Conservation (phyloP, 2,888 invertebrate species). For the Pristionchus arcanus region DNA sequence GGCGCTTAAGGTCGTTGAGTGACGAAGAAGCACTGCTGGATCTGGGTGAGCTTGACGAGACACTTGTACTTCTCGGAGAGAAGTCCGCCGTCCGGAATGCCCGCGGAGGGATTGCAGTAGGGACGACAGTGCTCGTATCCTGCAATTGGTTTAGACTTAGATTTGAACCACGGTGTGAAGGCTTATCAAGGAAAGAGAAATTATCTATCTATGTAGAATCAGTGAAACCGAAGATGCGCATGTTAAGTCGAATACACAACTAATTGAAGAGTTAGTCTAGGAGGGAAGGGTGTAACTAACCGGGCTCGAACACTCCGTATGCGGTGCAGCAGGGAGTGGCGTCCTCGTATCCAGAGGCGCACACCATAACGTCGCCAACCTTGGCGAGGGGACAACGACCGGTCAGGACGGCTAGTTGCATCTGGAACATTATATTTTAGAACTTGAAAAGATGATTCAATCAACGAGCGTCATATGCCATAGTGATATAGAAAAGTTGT, state of each 20-base stretch:
- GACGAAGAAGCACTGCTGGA: conserved; percentile 78
- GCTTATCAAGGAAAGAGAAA: background rate
- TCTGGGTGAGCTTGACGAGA: conserved; percentile 74
- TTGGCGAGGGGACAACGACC: conserved; percentile 77
- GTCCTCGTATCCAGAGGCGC: conserved; percentile 78
- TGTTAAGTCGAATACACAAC: too few relatives aligned
- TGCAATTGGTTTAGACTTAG: background rate
- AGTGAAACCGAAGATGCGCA: background rate
- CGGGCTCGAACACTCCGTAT: conserved; percentile 76
- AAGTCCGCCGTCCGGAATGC: conserved; percentile 77
- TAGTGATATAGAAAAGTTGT: too few relatives aligned
- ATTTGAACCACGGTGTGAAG: background rate
- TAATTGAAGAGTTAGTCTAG: background rate
- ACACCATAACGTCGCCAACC: conserved; percentile 78
- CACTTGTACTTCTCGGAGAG: conserved; percentile 78
- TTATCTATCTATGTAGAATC: background rate
- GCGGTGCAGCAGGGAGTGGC: conserved; percentile 77
- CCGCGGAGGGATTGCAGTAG: conserved; percentile 78
- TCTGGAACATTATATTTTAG: conserved; percentile 62
- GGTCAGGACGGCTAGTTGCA: conserved; percentile 78
- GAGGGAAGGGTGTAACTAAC: background rate
- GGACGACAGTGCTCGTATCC: conserved; percentile 79
- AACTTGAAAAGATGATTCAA: too few relatives aligned
- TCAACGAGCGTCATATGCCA: too few relatives aligned
- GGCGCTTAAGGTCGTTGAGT: conserved; percentile 73